Evolutionary conservation across 2,888 invertebrate species (phyloP).

Genomic region (Aphodius granarius): DNA sequence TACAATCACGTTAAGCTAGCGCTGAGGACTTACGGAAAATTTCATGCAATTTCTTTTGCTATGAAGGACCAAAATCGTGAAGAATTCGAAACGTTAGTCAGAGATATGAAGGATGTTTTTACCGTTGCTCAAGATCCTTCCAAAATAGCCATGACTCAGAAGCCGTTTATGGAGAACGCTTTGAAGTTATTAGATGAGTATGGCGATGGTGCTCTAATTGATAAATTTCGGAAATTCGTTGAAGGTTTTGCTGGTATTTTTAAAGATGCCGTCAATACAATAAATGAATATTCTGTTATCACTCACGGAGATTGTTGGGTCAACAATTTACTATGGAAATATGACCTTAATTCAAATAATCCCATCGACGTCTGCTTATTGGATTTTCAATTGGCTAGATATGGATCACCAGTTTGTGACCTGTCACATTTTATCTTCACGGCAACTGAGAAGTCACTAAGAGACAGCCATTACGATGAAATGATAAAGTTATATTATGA

Average conservation of each 20-base stretch:
- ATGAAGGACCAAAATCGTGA: slow-evolving; percentile 37
- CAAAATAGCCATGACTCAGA: background rate
- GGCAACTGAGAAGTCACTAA: slow-evolving; percentile 13
- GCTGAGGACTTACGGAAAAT: slow-evolving; percentile 39
- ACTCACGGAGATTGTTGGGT: slow-evolving; percentile 23
- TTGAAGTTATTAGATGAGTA: background rate
- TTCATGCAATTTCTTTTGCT: slow-evolving; percentile 43
- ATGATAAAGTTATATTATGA: slow-evolving; percentile 38
- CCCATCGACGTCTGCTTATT: slow-evolving; percentile 17
- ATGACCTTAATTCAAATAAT: slow-evolving; percentile 11
- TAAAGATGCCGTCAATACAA: background rate
- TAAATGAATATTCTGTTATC: slow-evolving; percentile 12
- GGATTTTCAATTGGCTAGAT: slow-evolving; percentile 18
- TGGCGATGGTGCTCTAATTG: background rate
- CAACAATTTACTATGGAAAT: slow-evolving; percentile 23
- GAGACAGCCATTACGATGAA: slow-evolving; percentile 16
- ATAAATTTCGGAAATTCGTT: slow-evolving; percentile 7
- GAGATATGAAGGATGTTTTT: slow-evolving; percentile 30
- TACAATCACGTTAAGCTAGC: slow-evolving; percentile 38
- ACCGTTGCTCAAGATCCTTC: slow-evolving; percentile 16
- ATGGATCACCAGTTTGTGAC: slow-evolving; percentile 18
- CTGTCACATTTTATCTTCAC: slow-evolving; percentile 22
- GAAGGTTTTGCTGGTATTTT: slow-evolving; percentile 30
- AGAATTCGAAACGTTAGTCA: slow-evolving; percentile 31
- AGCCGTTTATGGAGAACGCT: background rate